Evolutionary conservation across 2,888 invertebrate genomes (phyloP), one percentile per base, ranked within the genome.

Genomic region (Acleris holmiana): DNA sequence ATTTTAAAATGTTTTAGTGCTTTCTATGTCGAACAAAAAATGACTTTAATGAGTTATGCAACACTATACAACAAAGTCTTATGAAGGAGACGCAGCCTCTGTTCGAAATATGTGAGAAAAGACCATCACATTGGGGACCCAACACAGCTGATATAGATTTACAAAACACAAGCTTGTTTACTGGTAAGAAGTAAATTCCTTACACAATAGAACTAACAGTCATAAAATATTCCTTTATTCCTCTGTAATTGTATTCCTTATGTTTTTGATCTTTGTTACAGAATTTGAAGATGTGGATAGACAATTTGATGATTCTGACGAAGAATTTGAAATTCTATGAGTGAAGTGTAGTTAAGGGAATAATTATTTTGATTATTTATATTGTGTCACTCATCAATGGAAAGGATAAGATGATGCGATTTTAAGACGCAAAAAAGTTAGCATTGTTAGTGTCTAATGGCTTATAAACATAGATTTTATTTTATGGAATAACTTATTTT

Each of bases 11-110:
- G 18, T 74, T 93, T 41, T 82, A 98, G 97, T 98, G 98, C 83
- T 99, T 98, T 84, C 95, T 97, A 75, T 98, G 98, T 86, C 95
- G 95, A 76, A 96, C 96, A 2, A 96, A 97, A 85, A 91, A 88
- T 46, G 97, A 98, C 73, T 98, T 98, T 83, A 94, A 95, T 74
- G 94, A 95, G 63, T 89, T 98, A 71, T 97, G 97, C 77, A 86
- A 85, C 69, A 93, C 93, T 50, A 94, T 96, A 76, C 94, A 95
- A 82, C 93, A 94, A 57, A 94, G 95, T 68, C 88, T 97, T 69
- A 95, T 96, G 84, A 90, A 93, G 23, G 95, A 95, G 73, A 94
- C 94, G 65, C 96, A 97, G 77, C 96, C 98, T 0, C 88, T 99
- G 72, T 98, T 99, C 88, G 98, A 98, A 93, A 92, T 98, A 59